A percentile compares a stretch with the other conserved stretches of the same genome.
Conservation (phyloP, 2,113 vertebrate genomes). For the Lagopus leucura region DNA sequence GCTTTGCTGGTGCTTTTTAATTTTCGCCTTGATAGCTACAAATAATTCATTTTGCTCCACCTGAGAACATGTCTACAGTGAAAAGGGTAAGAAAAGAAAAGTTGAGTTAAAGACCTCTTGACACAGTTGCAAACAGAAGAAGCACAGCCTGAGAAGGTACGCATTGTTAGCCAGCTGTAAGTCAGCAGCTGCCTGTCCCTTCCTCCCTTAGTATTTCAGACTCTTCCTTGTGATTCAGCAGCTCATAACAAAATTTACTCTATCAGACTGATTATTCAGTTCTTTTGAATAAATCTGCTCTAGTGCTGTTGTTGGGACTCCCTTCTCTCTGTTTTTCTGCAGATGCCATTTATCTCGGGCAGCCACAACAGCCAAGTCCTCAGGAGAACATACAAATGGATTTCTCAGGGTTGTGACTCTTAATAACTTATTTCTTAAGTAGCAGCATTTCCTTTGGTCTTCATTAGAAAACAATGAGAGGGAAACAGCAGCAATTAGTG, state of each 20-base stretch:
- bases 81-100: slow-evolving; percentile 11
- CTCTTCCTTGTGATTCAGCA: not conserved
- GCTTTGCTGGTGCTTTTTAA: slow-evolving; percentile 2
- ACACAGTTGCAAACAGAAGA: not conserved
- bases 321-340: not conserved
- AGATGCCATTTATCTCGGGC: not conserved
- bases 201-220: not conserved
- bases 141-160: slow-evolving; percentile 7
- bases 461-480: not conserved
- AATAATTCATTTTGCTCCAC: slow-evolving; percentile 37
- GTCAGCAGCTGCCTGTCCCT: not conserved
- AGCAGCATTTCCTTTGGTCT: not conserved
- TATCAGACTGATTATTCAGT: slow-evolving; percentile 10
- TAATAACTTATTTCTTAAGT: not conserved
- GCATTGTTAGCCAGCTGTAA: not conserved
- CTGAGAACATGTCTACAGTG: not conserved
- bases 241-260: not conserved
- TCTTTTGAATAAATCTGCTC: not conserved
- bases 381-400: not conserved
- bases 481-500: not conserved
- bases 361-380: not conserved
- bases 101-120: slow-evolving; percentile 14
- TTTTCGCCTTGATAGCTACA: slow-evolving; percentile 43
- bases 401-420: not conserved
- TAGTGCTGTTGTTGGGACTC: not conserved